Conservation (phyloP, 1,140 invertebrate species). For the Ptiloglossa arizonensis region DNA sequence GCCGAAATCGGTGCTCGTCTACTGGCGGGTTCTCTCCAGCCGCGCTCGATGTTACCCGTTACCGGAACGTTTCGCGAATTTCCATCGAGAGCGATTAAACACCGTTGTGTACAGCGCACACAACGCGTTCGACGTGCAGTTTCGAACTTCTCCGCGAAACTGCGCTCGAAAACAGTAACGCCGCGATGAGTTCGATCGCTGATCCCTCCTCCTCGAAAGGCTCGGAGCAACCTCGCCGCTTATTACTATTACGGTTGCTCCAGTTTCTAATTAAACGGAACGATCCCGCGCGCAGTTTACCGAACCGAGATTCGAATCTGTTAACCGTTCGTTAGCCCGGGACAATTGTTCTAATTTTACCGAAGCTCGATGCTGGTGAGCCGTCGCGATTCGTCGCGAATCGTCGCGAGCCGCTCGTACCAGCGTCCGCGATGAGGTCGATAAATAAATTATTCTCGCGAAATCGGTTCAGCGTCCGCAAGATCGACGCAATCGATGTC, state of each 20-base stretch:
- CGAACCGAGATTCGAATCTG: not conserved
- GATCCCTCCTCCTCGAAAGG: not conserved
- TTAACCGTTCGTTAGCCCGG: not conserved
- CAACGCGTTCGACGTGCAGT: slow-evolving; percentile 20
- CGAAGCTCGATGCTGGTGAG: not conserved
- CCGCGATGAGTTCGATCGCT: not conserved
- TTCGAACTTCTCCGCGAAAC: slow-evolving; percentile 6
- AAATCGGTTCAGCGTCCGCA: not conserved
- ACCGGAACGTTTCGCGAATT: slow-evolving; percentile 25
- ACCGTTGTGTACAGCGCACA: slow-evolving; percentile 17
- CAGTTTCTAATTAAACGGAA: not conserved
- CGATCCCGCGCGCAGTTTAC: not conserved
- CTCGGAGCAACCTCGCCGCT: too few species aligned
- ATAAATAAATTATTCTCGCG: not conserved
- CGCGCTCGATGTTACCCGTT: slow-evolving; percentile 29
- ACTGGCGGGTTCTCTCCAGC: not conserved
- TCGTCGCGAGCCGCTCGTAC: too few species aligned
- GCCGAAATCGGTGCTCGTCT: not conserved
- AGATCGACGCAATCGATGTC: slow-evolving; percentile 12
- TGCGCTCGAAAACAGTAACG: not conserved
- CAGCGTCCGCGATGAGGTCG: not conserved
- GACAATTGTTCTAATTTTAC: too few species aligned
- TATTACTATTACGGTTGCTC: not conserved
- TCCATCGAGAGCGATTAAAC: slow-evolving; percentile 44
- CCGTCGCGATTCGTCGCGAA: too few species aligned